Evolutionary conservation across 2,888 invertebrate genomes (phyloP), one percentile per base, ranked within the genome.

Genomic region (Scelioninae gen. 2): DNA sequence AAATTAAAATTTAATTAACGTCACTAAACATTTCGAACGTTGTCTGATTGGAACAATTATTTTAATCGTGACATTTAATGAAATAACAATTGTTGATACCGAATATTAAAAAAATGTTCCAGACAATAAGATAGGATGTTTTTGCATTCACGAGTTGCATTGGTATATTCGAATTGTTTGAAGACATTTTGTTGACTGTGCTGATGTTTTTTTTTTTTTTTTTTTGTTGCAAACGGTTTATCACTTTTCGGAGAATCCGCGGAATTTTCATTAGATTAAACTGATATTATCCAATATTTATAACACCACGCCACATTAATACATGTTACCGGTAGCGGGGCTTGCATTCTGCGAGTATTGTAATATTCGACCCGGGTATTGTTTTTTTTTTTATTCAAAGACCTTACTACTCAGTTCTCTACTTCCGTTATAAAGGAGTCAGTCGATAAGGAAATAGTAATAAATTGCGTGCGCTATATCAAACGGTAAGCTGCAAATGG

Each of bases 361-460:
- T n/a, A n/a, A 57, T 43, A 16, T 43, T 4, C n/a, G 28, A 22
- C 41, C 4, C 6, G 15, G 16, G 6, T 5, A 7, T n/a, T 55
- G 41, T 55, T 55, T 55, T 41, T 15, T 39, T 55, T 39, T 55
- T 19, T 33, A 16, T 7, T n/a, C n/a, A 2, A 55, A 39, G 41
- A 55, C 41, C 41, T 55, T 31, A 9, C n/a, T n/a, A n/a, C 39
- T 16, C 13, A 41, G 28, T 46, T 46, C 48, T 39, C 37, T 39
- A 15, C 46, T 25, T 35, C 11, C 13, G 9, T 37, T 60, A 16
- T 37, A 37, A 45, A 60, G 18, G 25, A 48, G 25, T 60, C 7
- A 60, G 46, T 60, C 39, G 48, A 48, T 60, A 63, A 63, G 52
- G 50, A 52, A 52, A 39, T 50, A 9, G 41, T 52, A 50, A 63